A percentile compares a stretch with the other conserved stretches of the same genome.
Conservation (phyloP, 2,797 vertebrate species). For the Danio choprae region DNA sequence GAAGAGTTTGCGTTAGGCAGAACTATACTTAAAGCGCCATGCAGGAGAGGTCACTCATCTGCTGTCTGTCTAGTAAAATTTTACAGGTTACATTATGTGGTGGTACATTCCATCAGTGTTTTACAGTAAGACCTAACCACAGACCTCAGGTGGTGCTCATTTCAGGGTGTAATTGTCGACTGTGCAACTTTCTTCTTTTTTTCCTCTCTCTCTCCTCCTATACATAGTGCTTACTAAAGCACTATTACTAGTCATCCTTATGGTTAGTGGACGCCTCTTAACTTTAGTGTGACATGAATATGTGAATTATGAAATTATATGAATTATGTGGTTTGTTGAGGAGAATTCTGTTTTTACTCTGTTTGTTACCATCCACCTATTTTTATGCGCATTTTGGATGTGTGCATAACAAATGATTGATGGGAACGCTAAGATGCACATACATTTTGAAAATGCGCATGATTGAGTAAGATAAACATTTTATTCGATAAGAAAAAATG, state of each 20-base stretch:
- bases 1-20: neutral
- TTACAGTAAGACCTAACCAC: constrained; percentile 44
- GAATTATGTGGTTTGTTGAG: neutral
- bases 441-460: too few relatives aligned
- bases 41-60: constrained; percentile 1
- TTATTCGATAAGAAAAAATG: too few relatives aligned
- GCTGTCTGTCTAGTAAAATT: constrained; percentile 42
- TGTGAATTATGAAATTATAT: too few relatives aligned
- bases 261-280: neutral
- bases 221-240: neutral
- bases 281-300: neutral
- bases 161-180: neutral
- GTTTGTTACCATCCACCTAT: too few relatives aligned
- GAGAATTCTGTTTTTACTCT: neutral
- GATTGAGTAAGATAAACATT: too few relatives aligned
- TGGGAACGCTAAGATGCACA: too few relatives aligned
- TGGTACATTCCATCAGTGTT: constrained; percentile 17
- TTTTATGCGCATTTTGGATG: too few relatives aligned
- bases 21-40: neutral
- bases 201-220: neutral
- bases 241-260: neutral
- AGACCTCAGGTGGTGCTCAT: constrained; percentile 8
- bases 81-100: constrained; percentile 41
- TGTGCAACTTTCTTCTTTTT: constrained; percentile 4
- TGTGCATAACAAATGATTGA: too few relatives aligned